phyloP scores from a whole-genome alignment of 2,888 invertebrate species.

The Blastobasis adustella region DNA sequence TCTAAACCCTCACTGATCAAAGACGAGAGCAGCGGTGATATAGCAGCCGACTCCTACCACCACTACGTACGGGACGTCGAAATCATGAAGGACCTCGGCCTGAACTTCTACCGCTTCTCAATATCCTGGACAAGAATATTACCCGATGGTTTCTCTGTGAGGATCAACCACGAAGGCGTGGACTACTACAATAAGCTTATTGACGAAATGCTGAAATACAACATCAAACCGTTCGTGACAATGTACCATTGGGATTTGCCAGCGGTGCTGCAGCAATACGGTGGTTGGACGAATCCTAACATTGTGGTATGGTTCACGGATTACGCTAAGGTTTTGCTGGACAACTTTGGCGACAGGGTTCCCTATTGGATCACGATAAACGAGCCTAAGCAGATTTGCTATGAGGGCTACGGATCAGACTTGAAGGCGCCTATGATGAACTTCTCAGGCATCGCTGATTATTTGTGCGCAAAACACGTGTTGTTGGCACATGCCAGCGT shows the following conservation, averaged over 20 bases:
- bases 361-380: conserved; percentile 76
- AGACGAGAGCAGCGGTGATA: conserved; percentile 63
- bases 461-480: conserved; percentile 68
- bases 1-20: conserved; percentile 29
- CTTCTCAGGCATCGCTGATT: conserved; percentile 58
- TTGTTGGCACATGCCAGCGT: conserved; percentile 73
- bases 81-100: conserved; percentile 50
- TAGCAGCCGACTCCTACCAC: conserved; percentile 80
- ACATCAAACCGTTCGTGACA: conserved; percentile 75
- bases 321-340: conserved; percentile 69
- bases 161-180: conserved; percentile 74
- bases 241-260: conserved; percentile 79
- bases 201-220: conserved; percentile 66
- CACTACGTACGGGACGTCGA: conserved; percentile 70
- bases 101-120: conserved; percentile 75
- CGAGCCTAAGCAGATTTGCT: conserved; percentile 63
- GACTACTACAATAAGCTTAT: conserved; percentile 79
- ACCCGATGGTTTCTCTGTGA: conserved; percentile 70
- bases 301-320: conserved; percentile 71
- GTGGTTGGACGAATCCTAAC: conserved; percentile 75
- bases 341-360: conserved; percentile 62
- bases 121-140: conserved; percentile 79
- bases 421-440: conserved; percentile 48
- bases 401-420: conserved; percentile 43
- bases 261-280: conserved; percentile 63